phyloP scores from a whole-genome alignment of 2,797 vertebrate species.

The Rhynchonycteris naso region DNA sequence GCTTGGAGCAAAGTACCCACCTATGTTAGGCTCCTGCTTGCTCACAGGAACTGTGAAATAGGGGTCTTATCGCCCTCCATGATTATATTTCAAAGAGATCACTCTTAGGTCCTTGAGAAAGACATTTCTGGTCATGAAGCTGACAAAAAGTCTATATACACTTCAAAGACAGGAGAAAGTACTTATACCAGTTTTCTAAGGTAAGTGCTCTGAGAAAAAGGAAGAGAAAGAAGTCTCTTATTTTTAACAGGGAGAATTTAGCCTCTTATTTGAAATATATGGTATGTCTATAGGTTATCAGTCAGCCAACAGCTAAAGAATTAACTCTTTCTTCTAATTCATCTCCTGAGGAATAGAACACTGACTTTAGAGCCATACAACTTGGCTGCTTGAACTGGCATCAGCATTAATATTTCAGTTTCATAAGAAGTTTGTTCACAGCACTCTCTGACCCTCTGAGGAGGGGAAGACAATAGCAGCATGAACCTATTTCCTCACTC shows the following conservation, averaged over 20 bases:
- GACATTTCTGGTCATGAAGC: not conserved
- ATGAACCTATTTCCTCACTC: not conserved
- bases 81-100: not conserved
- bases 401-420: not conserved
- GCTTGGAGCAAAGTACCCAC: not conserved
- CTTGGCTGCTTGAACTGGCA: not conserved
- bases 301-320: not conserved
- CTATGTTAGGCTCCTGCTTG: not conserved
- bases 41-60: not conserved
- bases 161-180: slow-evolving; percentile 30
- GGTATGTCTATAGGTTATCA: not conserved
- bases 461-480: not conserved
- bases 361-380: not conserved
- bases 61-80: not conserved
- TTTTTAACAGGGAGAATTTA: not conserved
- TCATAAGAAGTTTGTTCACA: not conserved
- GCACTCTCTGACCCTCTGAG: not conserved
- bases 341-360: not conserved
- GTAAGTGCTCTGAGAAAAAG: not conserved
- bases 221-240: not conserved
- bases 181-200: not conserved
- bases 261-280: not conserved
- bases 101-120: not conserved
- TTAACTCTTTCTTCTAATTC: not conserved
- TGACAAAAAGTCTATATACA: not conserved